Conservation (phyloP, 1,140 invertebrate species). For the Oedothorax gibbosus region DNA sequence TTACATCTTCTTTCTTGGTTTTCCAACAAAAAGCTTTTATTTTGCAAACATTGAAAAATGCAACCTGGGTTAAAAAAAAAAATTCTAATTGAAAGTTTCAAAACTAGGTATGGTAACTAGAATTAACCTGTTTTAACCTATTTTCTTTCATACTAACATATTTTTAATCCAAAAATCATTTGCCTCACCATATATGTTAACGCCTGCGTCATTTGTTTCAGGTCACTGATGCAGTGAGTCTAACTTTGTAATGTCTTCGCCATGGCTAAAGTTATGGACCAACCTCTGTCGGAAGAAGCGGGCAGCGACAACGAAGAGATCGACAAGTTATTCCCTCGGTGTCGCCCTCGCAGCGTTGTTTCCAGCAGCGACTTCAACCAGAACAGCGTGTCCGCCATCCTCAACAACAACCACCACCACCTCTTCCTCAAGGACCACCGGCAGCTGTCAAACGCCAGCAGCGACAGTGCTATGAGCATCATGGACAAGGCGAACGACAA, state of each 20-base stretch:
- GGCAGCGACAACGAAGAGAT: slow-evolving; percentile 76
- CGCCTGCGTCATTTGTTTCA: background rate
- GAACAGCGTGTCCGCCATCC: slow-evolving; percentile 64
- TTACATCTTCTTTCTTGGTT: too few relatives aligned
- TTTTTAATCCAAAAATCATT: too few relatives aligned
- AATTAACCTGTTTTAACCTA: background rate
- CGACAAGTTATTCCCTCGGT: slow-evolving; percentile 85
- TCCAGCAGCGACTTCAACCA: slow-evolving; percentile 68
- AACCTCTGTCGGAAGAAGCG: slow-evolving; percentile 57
- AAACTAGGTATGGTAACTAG: background rate
- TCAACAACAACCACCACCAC: slow-evolving; percentile 16
- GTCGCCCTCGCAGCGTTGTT: slow-evolving; percentile 74
- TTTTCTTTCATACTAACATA: background rate
- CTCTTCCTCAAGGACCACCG: slow-evolving; percentile 61
- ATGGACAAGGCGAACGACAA: slow-evolving; percentile 64
- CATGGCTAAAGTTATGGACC: slow-evolving; percentile 61
- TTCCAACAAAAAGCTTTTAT: too few relatives aligned
- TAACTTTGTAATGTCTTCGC: slow-evolving; percentile 57
- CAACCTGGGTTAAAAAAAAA: too few relatives aligned
- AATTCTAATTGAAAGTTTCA: too few relatives aligned
- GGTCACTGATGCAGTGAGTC: slow-evolving; percentile 33
- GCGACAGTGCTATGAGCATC: slow-evolving; percentile 63
- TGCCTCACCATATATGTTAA: background rate
- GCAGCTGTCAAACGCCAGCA: slow-evolving; percentile 62
- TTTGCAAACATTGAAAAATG: too few relatives aligned